Base-by-base conservation (phyloP, 2,888 invertebrate species). In the Dascillus cervinus region DNA sequence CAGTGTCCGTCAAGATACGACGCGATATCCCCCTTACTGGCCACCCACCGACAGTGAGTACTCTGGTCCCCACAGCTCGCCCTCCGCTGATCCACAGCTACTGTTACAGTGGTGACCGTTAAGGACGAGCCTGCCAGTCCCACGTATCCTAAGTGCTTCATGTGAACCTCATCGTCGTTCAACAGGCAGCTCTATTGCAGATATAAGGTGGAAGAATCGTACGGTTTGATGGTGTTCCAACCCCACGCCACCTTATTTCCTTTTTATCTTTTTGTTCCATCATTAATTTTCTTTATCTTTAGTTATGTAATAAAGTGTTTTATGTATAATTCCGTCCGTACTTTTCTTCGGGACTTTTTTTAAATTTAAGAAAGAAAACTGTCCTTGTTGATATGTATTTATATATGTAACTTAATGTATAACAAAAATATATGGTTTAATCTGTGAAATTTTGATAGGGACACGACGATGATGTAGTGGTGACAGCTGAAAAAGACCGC, bases 1-100 rank as follows among this genome's bases (percentile, higher is more conserved):
- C 15, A 59, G 66, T 3, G 71, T 69, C 2, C 54, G 74, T 3
- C 69, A 71, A 9, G 70, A 69, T 60, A 66, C 55, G 43, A 58
- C 42, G 13, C 43, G 62, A 29, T 58, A 64, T 39, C 57, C 58
- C 3, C 53, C 64, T 2, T 65, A 64, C 39, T 64, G 64, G 64
- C 57, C 61, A 4, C n/a, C n/a, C n/a, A 58, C 63, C 32, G 64
- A 64, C 32, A 56, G 58, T 47, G 62, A 64, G 49, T 60, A 61
- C 48, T 47, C 59, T 14, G 55, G 54, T 32, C 44, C 60, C 25
- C 57, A 60, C 44, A 55, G 49, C 41, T 59, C 61, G 29, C 55
- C 61, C 32, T 52, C 58, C 17, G 52, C 59, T 40, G 62, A 62
- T 37, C 51, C 53, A n/a, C 62, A 62, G 47, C 47, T 59, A 37